These are phyloP conservation scores for Lissonota sp. DNA, from an alignment of 2,888 invertebrate species.

Conservation along the genomic window DNA sequence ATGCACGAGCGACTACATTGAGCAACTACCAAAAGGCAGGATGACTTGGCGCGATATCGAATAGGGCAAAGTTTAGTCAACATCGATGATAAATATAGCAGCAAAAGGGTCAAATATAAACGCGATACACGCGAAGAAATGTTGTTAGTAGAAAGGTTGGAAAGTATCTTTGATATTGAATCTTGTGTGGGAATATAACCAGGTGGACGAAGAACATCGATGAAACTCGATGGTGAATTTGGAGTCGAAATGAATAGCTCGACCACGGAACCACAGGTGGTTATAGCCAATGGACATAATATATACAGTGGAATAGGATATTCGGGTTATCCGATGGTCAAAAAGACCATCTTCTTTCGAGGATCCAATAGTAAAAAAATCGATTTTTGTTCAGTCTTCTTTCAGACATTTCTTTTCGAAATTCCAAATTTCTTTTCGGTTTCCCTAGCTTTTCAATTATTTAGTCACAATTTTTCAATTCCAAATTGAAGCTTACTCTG, in stretches of 20 bases:
- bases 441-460: too few relatives aligned
- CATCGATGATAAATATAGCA: constrained; percentile 11
- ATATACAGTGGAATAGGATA: neutral
- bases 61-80: constrained; percentile 22
- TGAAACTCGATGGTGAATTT: constrained; percentile 1
- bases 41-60: constrained; percentile 16
- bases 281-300: constrained; percentile 9
- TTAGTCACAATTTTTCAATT: neutral
- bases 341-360: too few relatives aligned
- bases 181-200: neutral
- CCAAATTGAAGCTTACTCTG: neutral
- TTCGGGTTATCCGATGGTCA: too few relatives aligned
- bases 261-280: constrained; percentile 25
- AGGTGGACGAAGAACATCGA: too few relatives aligned
- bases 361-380: too few relatives aligned
- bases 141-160: neutral
- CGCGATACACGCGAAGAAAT: constrained; percentile 1
- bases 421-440: too few relatives aligned
- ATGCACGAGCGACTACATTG: neutral
- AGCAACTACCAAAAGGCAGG: too few relatives aligned
- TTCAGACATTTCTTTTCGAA: neutral
- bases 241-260: neutral
- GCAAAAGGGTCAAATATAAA: neutral
- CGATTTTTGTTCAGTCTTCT: too few relatives aligned
- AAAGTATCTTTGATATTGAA: constrained; percentile 16